phyloP scores from a whole-genome alignment of 2,797 vertebrate species.

The Syncerus caffer region DNA sequence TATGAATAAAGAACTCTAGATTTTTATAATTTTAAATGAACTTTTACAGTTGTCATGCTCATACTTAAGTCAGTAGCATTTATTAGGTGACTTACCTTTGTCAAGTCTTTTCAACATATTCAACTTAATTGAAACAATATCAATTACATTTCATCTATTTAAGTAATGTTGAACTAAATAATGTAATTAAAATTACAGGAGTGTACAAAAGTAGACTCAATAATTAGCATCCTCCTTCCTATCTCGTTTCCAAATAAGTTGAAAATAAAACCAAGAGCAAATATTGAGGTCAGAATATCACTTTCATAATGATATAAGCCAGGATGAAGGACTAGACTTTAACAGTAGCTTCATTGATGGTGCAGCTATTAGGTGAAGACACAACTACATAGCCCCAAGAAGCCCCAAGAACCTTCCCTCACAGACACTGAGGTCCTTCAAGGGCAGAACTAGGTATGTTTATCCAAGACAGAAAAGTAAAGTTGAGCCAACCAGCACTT shows the following conservation, averaged over 20 bases:
- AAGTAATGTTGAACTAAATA: neutral
- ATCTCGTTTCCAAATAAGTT: neutral
- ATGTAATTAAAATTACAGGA: neutral
- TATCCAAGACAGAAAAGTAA: neutral
- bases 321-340: neutral
- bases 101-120: constrained; percentile 22
- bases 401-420: neutral
- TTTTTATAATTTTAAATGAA: neutral
- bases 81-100: neutral
- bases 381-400: neutral
- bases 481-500: neutral
- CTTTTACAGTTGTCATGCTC: neutral
- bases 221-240: neutral
- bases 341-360: neutral
- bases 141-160: neutral
- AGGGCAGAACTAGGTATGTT: neutral
- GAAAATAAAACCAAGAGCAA: neutral
- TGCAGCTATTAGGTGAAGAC: neutral
- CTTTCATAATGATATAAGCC: neutral
- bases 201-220: neutral
- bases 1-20: neutral
- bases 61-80: neutral
- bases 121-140: neutral
- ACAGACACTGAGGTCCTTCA: neutral
- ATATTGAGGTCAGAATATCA: neutral